These are phyloP conservation scores for Tetramorium alpestre DNA, from an alignment of 1,140 invertebrate species.

Conservation along the genomic window DNA sequence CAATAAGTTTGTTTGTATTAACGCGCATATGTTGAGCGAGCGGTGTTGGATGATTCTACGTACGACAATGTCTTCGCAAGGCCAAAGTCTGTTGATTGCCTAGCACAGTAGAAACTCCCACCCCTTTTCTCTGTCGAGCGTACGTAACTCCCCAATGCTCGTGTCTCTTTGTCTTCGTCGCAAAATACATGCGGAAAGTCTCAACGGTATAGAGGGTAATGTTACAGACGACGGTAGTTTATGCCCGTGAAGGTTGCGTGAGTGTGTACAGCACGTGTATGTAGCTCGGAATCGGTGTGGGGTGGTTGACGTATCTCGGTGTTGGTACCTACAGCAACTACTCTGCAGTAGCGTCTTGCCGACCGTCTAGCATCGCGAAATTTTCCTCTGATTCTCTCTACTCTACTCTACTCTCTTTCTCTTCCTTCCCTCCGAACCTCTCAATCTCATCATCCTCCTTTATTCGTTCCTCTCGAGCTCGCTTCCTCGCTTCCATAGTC, in stretches of 20 bases:
- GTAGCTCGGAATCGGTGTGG: background rate
- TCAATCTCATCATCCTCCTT: conserved; percentile 53
- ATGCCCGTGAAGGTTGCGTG: conserved; percentile 22
- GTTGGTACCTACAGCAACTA: conserved; percentile 44
- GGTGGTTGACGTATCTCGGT: background rate
- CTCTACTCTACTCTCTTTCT: conserved; percentile 8
- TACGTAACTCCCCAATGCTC: conserved; percentile 19
- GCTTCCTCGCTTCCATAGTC: conserved; percentile 16
- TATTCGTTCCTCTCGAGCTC: conserved; percentile 40
- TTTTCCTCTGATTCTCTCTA: conserved; percentile 51
- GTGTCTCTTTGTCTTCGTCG: conserved; percentile 51
- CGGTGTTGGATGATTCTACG: background rate
- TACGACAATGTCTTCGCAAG: conserved; percentile 23
- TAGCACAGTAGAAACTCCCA: background rate
- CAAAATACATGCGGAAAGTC: conserved; percentile 38
- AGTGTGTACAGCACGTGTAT: conserved; percentile 10
- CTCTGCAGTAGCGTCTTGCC: conserved; percentile 53
- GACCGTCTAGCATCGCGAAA: conserved; percentile 64
- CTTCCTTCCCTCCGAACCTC: background rate
- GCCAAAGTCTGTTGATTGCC: conserved; percentile 47
- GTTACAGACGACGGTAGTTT: conserved; percentile 44
- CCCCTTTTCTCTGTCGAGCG: background rate
- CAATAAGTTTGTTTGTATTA: background rate
- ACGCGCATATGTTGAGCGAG: background rate
- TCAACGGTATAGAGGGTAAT: conserved; percentile 12